Evolutionary conservation across 2,797 vertebrate genomes (phyloP).

Genomic region (Pangasius larnaudii): DNA sequence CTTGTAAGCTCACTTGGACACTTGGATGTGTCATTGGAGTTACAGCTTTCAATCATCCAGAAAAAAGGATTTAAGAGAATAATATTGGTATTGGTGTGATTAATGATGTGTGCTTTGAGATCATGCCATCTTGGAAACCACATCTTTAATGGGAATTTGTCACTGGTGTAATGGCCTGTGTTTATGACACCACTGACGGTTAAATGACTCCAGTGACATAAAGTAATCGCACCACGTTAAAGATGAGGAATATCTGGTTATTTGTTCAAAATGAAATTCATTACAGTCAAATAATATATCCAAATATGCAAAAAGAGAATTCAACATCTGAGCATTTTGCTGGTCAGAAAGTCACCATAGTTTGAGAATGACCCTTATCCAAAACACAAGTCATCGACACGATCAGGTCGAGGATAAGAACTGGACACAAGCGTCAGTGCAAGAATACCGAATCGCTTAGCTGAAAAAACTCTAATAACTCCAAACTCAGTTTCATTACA

Average conservation of each 20-base stretch:
- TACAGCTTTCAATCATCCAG: not conserved
- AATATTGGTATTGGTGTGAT: not conserved
- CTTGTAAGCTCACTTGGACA: too few relatives aligned
- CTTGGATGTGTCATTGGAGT: not conserved
- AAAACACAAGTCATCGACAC: not conserved
- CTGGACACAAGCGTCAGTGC: not conserved
- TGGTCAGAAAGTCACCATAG: not conserved
- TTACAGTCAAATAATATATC: not conserved
- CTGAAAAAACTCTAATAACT: not conserved
- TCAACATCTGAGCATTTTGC: not conserved
- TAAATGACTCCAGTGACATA: not conserved
- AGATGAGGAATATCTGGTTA: not conserved
- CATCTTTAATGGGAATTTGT: not conserved
- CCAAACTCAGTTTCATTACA: not conserved
- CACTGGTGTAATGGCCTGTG: not conserved
- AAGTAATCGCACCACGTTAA: not conserved
- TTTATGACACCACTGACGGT: not conserved
- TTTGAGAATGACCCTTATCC: not conserved
- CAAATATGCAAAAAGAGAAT: not conserved
- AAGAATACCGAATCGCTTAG: not conserved
- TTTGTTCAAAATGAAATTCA: not conserved
- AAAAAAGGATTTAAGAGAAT: not conserved
- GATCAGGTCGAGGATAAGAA: not conserved
- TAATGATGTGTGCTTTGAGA: not conserved
- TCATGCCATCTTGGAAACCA: not conserved